Evolutionary conservation across 1,140 invertebrate species (phyloP).

Genomic region (Papilio glaucus): DNA sequence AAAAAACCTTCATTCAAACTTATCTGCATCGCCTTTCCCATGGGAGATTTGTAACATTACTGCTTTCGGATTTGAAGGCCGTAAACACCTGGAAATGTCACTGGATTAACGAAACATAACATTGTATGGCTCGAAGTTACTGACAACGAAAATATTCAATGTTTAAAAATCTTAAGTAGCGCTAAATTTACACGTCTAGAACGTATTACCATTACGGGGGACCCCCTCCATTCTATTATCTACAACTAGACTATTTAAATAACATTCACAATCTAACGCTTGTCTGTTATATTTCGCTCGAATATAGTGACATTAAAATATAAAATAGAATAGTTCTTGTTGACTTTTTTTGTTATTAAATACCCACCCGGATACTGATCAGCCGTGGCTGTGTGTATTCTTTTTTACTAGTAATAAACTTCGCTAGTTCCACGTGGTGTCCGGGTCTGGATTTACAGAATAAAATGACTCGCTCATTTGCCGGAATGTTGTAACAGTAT

Average conservation of each 20-base stretch:
- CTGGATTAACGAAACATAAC: neutral
- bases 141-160: conserved; percentile 1
- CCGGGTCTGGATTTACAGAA: neutral
- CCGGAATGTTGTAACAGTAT: neutral
- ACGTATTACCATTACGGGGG: conserved; percentile 3
- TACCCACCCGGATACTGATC: conserved; percentile 4
- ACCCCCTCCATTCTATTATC: neutral
- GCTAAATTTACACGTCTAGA: conserved; percentile 7
- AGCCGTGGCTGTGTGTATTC: neutral
- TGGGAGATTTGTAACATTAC: too few relatives aligned
- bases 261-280: conserved; percentile 10
- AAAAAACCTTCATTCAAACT: too few relatives aligned
- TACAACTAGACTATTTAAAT: neutral
- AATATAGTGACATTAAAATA: conserved; percentile 1
- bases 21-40: too few relatives aligned
- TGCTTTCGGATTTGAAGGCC: neutral
- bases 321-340: conserved; percentile 20
- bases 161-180: neutral
- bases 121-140: neutral
- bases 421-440: neutral
- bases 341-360: conserved; percentile 5
- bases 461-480: neutral
- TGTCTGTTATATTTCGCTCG: neutral
- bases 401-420: conserved; percentile 9
- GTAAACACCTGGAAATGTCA: neutral